phyloP scores from a whole-genome alignment of 1,140 invertebrate genomes.

The Drosophila baimaii region DNA sequence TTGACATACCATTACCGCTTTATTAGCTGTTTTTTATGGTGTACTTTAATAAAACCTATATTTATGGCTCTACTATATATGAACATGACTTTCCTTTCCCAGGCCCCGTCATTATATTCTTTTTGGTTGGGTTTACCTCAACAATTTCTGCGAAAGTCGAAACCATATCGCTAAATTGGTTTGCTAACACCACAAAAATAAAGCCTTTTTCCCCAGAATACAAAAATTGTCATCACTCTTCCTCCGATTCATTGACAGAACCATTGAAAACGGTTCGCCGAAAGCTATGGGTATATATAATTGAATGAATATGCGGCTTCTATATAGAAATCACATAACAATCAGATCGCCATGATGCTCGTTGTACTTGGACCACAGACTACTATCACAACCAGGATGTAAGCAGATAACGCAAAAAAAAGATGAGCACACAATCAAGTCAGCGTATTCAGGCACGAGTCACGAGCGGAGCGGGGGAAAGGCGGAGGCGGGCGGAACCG shows the following conservation, averaged over 20 bases:
- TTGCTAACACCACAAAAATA: slow-evolving; percentile 38
- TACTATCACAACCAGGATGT: slow-evolving; percentile 40
- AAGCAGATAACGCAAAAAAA: slow-evolving; percentile 26
- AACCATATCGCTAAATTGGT: slow-evolving; percentile 45
- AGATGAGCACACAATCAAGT: slow-evolving; percentile 15
- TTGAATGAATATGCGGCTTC: slow-evolving; percentile 29
- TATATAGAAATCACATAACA: slow-evolving; percentile 4
- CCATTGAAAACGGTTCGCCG: slow-evolving; percentile 13
- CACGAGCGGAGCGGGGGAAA: slow-evolving; percentile 1
- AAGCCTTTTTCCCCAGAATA: slow-evolving; percentile 43
- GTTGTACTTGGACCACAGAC: slow-evolving; percentile 29
- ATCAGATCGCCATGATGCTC: slow-evolving; percentile 16
- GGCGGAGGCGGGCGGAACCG: slow-evolving; percentile 1
- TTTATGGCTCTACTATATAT: not conserved
- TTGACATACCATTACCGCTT: not conserved
- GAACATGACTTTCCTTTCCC: not conserved
- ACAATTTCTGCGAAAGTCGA: slow-evolving; percentile 44
- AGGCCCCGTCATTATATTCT: slow-evolving; percentile 2
- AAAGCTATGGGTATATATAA: slow-evolving; percentile 15
- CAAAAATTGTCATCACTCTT: slow-evolving; percentile 37
- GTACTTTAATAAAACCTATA: not conserved
- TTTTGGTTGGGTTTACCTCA: slow-evolving; percentile 31
- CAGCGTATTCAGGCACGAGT: not conserved
- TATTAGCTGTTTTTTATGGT: no score
- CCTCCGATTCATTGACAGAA: slow-evolving; percentile 7